phyloP scores from a whole-genome alignment of 1,140 invertebrate species.

The Carcinoscorpius rotundicauda region DNA sequence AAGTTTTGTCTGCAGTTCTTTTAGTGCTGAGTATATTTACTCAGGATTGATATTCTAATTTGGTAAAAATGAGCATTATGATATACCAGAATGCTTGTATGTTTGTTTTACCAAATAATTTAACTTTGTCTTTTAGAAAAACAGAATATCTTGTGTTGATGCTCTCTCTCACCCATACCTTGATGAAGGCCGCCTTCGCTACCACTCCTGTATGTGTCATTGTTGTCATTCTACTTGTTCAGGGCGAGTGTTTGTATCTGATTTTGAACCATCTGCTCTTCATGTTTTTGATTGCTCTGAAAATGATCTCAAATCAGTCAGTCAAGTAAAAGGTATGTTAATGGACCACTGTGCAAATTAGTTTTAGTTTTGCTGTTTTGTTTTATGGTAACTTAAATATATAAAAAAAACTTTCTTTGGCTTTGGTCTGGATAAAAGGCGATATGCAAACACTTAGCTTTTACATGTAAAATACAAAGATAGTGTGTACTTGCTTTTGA shows the following conservation, averaged over 20 bases:
- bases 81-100: too few species aligned
- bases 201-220: constrained; percentile 99
- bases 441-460: not conserved
- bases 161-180: constrained; percentile 92
- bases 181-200: constrained; percentile 91
- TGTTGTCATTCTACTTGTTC: constrained; percentile 67
- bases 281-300: constrained; percentile 84
- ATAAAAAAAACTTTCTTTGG: not conserved
- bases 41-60: not conserved
- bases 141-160: constrained; percentile 84
- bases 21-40: not conserved
- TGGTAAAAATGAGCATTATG: too few species aligned
- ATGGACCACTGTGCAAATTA: not conserved
- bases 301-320: constrained; percentile 75
- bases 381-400: not conserved
- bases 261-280: constrained; percentile 82
- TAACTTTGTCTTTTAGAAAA: constrained; percentile 49
- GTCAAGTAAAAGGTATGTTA: constrained; percentile 79
- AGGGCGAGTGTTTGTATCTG: constrained; percentile 69
- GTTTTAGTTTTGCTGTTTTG: constrained; percentile 16
- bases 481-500: not conserved
- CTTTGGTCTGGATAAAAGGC: not conserved
- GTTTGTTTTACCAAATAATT: not conserved
- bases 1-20: not conserved
- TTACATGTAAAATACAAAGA: not conserved